Evolutionary conservation across 1,140 invertebrate genomes (phyloP).

Genomic region (Phthorimaea operculella): DNA sequence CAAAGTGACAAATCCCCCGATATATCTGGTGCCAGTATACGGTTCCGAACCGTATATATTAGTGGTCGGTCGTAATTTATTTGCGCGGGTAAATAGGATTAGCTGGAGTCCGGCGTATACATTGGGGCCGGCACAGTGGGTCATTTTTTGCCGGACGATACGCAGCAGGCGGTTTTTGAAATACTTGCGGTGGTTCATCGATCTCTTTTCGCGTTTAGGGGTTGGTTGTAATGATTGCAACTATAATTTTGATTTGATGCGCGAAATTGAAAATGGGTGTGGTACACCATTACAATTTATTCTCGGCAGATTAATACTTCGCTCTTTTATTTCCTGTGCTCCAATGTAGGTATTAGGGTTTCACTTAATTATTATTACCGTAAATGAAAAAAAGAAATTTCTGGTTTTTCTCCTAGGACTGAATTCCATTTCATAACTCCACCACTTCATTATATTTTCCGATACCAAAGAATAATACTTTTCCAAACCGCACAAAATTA

Average conservation of each 20-base stretch:
- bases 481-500: no score
- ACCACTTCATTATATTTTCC: no score
- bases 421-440: no score
- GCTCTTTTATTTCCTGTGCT: no score
- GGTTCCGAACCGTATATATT: slow-evolving; percentile 11
- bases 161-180: slow-evolving; percentile 7
- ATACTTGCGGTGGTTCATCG: neutral
- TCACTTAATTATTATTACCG: no score
- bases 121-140: slow-evolving; percentile 6
- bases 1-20: slow-evolving; percentile 11
- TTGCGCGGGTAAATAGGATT: slow-evolving; percentile 12
- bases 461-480: no score
- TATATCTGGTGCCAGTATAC: slow-evolving; percentile 9
- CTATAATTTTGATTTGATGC: neutral
- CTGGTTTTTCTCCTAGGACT: no score
- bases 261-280: neutral
- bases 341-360: no score
- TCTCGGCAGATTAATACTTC: no score
- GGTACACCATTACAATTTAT: neutral
- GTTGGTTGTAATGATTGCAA: neutral
- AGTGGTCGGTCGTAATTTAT: slow-evolving; percentile 12
- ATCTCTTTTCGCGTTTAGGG: neutral
- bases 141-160: slow-evolving; percentile 13
- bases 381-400: no score
- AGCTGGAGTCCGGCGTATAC: slow-evolving; percentile 7